Evolutionary conservation across 2,797 vertebrate genomes (phyloP).

Genomic region (Neopelma chrysocephalum): DNA sequence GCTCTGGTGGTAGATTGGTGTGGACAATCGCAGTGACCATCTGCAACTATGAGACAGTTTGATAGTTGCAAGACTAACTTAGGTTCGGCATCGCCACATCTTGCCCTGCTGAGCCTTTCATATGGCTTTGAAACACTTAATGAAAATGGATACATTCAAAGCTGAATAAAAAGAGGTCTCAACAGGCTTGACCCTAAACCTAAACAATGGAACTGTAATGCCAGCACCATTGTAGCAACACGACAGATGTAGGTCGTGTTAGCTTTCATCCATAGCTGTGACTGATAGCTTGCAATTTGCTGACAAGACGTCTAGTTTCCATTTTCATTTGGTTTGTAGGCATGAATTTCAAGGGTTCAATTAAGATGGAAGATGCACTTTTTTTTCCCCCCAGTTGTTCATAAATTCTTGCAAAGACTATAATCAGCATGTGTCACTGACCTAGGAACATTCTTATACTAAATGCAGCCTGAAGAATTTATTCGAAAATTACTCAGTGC

Average conservation of each 20-base stretch:
- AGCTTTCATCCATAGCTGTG: slow-evolving; percentile 43
- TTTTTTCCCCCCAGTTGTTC: not conserved
- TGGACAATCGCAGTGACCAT: slow-evolving; percentile 33
- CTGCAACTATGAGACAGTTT: slow-evolving; percentile 20
- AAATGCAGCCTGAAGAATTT: not conserved
- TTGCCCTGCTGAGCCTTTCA: slow-evolving; percentile 57
- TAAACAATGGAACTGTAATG: slow-evolving; percentile 58
- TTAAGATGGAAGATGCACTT: not conserved
- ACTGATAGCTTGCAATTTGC: slow-evolving; percentile 23
- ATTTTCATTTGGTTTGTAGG: slow-evolving; percentile 3
- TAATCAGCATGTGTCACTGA: not conserved
- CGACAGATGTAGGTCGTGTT: slow-evolving; percentile 56
- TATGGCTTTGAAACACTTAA: slow-evolving; percentile 57
- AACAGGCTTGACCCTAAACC: slow-evolving; percentile 53
- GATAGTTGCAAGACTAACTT: slow-evolving; percentile 12
- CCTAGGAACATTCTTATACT: not conserved
- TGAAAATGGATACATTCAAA: slow-evolving; percentile 68
- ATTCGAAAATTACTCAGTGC: not conserved
- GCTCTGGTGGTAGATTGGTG: not conserved
- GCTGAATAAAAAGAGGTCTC: slow-evolving; percentile 58
- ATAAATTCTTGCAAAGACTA: not conserved
- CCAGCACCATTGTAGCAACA: not conserved
- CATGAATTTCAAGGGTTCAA: not conserved
- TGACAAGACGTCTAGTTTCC: slow-evolving; percentile 10
- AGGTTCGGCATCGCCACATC: not conserved